phyloP scores from a whole-genome alignment of 2,888 invertebrate genomes.

The Harmothoe impar region DNA sequence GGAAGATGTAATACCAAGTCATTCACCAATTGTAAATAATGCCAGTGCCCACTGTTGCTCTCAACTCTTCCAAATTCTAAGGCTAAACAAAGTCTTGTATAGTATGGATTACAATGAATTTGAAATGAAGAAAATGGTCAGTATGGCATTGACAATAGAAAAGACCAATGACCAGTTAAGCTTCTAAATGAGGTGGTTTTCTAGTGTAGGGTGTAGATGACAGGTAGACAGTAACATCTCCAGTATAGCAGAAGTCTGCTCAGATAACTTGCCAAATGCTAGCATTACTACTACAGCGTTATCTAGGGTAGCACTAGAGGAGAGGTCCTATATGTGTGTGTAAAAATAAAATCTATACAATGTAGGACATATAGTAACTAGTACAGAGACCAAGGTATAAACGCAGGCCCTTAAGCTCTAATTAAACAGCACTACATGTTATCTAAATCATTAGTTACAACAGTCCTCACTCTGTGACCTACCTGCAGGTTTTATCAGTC shows the following conservation, averaged over 20 bases:
- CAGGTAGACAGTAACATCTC: constrained; percentile 2
- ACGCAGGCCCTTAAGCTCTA: background rate
- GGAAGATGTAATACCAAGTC: background rate
- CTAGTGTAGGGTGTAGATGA: constrained; percentile 28
- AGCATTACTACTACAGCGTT: constrained; percentile 35
- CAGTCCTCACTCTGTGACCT: background rate
- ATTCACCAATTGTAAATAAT: background rate
- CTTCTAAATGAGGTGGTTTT: background rate
- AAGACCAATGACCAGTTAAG: background rate
- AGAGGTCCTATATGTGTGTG: constrained; percentile 16
- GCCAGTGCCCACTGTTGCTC: constrained; percentile 3
- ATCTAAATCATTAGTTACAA: background rate
- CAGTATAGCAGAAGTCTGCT: constrained; percentile 21
- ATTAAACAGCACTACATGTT: background rate
- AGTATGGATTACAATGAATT: background rate
- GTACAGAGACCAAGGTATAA: background rate
- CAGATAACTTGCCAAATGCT: constrained; percentile 43
- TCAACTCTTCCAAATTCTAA: background rate
- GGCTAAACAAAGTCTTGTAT: background rate
- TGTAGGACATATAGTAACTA: constrained; percentile 4
- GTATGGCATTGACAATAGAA: background rate
- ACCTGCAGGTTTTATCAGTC: constrained; percentile 24
- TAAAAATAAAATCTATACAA: background rate
- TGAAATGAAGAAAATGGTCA: background rate
- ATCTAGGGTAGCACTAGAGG: constrained; percentile 43